Evolutionary conservation across 2,113 vertebrate species (phyloP).

Genomic region (Laticauda laticaudata): DNA sequence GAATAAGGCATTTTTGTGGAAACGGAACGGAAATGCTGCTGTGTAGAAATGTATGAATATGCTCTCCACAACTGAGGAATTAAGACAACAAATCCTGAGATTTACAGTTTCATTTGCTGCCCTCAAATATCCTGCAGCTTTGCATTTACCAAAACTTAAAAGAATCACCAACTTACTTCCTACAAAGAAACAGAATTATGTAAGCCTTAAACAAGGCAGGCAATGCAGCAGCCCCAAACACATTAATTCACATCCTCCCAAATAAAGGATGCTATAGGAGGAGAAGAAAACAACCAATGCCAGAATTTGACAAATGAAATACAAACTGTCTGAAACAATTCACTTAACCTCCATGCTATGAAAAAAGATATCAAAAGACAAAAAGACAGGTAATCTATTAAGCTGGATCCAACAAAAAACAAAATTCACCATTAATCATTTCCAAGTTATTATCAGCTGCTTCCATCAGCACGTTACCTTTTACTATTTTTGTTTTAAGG

Average conservation of each 20-base stretch:
- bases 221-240: background rate
- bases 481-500: background rate
- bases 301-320: background rate
- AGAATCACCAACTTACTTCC: background rate
- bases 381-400: background rate
- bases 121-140: background rate
- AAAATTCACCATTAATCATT: background rate
- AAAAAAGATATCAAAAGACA: background rate
- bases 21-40: background rate
- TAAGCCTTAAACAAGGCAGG: background rate
- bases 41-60: slow-evolving; percentile 10
- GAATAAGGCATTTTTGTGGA: background rate
- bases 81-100: background rate
- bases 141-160: background rate
- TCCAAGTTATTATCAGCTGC: too few relatives aligned
- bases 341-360: background rate
- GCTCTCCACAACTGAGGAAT: background rate
- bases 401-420: background rate
- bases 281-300: background rate
- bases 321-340: background rate
- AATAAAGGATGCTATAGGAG: background rate
- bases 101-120: background rate
- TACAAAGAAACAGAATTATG: slow-evolving; percentile 16
- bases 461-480: background rate
- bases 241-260: background rate